Evolutionary conservation across 2,888 invertebrate species (phyloP).

Genomic region (Acleris emargana): DNA sequence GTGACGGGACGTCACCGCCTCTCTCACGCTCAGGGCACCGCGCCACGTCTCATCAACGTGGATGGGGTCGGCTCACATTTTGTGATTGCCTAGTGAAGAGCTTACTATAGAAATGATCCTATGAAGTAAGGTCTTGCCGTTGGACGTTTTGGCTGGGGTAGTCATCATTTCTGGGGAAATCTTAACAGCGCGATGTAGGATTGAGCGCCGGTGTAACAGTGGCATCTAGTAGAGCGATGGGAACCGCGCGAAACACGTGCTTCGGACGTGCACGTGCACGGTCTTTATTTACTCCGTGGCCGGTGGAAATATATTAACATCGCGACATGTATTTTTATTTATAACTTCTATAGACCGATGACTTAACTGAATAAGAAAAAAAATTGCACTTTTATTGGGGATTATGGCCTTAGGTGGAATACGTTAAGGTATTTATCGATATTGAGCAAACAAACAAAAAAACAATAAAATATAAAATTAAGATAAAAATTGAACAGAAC

Average conservation of each 20-base stretch:
- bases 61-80: slow-evolving; percentile 32
- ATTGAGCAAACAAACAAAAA: no score
- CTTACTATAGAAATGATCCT: slow-evolving; percentile 38
- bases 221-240: slow-evolving; percentile 17
- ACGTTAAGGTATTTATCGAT: no score
- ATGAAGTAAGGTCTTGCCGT: slow-evolving; percentile 34
- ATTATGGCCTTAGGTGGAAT: no score
- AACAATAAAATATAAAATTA: no score
- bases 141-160: neutral
- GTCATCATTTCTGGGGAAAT: slow-evolving; percentile 27
- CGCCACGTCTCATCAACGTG: slow-evolving; percentile 83
- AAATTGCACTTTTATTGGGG: no score
- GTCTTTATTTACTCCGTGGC: neutral
- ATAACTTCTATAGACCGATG: no score
- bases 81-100: slow-evolving; percentile 37
- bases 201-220: slow-evolving; percentile 1
- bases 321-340: no score
- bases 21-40: slow-evolving; percentile 86
- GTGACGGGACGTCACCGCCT: slow-evolving; percentile 21
- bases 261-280: neutral
- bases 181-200: slow-evolving; percentile 33
- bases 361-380: no score
- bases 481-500: no score
- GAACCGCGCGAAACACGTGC: slow-evolving; percentile 4
- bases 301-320: no score